Evolutionary conservation across 53 echinoderm and acorn worm species (phyloP), one percentile per base, ranked within the genome.

Genomic region (Pentamera pediparva): DNA sequence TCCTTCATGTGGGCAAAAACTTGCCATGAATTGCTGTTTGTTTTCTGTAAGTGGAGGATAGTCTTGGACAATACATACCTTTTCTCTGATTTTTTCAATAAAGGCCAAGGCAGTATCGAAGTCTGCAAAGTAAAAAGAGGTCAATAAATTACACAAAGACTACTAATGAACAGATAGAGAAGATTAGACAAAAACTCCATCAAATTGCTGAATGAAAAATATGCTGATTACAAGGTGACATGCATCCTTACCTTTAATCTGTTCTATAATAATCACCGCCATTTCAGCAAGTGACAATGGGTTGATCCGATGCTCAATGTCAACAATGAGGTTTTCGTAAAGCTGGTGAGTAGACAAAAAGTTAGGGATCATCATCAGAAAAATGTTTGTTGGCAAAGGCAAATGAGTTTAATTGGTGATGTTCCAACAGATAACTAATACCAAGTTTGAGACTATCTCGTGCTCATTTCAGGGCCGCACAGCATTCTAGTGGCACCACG

Each of bases 281-380:
- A 98, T 80, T 57, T 96, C 98, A 75, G 98, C 86, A 19, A 98
- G 65, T 11, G 91, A 88, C 31, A 98, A 81, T 3, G 91, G 89
- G 78, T 98, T 98, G 81, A 98, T 98, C 29, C 89, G 72, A 55
- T 98, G 98, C 72, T 98, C 96, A 86, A 91, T 91, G 48, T 98
- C 98, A 28, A 83, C 70, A 59, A 98, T 40, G 67, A 98, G 82
- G 47, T 88, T 89, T 67, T 98, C 89, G 43, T 98, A 98, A 54
- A 98, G 70, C 98, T 98, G 76, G 6, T 27, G 64, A 40, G 39
- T 31, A 10, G 13, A 56, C 56, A 39, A 60, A 69, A 51, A 54
- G 17, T 4, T 57, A 59, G 6, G 5, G 18, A 4, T 29, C 7
- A 18, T 18, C 24, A 6, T 59, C 10, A 30, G 6, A 17, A 27